Conservation (phyloP, 2,113 vertebrate genomes). For the Leucosticte australis region DNA sequence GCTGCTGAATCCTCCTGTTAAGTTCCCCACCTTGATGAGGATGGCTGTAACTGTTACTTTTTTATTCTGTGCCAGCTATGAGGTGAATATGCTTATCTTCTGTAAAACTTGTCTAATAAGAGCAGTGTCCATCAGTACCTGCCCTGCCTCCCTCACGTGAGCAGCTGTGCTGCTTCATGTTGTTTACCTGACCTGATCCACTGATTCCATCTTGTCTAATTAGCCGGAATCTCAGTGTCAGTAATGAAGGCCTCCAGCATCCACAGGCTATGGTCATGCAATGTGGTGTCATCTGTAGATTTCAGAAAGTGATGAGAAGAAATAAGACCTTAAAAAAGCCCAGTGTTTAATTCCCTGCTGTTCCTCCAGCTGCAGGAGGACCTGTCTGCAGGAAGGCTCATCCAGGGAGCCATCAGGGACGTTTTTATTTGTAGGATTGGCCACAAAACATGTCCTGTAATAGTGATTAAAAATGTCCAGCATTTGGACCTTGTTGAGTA, state of each 20-base stretch:
- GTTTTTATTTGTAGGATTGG: neutral
- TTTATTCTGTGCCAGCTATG: neutral
- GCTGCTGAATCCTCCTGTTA: neutral
- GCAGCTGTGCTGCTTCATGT: neutral
- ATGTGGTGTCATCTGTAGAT: neutral
- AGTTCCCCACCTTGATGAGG: neutral
- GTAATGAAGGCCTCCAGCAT: neutral
- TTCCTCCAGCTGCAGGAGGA: neutral
- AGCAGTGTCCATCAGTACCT: neutral
- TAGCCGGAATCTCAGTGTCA: neutral
- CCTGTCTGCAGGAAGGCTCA: neutral
- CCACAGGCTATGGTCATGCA: neutral
- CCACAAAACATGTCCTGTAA: neutral
- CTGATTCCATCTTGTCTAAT: slow-evolving; percentile 5
- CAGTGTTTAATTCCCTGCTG: neutral
- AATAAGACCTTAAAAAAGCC: neutral
- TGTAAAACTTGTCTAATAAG: neutral
- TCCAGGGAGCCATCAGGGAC: neutral
- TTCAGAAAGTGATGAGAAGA: neutral
- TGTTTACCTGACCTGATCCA: slow-evolving; percentile 65
- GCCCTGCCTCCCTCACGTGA: slow-evolving; percentile 47
- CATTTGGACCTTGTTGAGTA: neutral
- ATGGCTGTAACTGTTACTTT: neutral
- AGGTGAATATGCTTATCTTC: neutral
- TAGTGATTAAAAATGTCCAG: neutral